These are phyloP conservation scores for Myotis davidii DNA, from an alignment of 2,113 vertebrate species.

Conservation along the genomic window DNA sequence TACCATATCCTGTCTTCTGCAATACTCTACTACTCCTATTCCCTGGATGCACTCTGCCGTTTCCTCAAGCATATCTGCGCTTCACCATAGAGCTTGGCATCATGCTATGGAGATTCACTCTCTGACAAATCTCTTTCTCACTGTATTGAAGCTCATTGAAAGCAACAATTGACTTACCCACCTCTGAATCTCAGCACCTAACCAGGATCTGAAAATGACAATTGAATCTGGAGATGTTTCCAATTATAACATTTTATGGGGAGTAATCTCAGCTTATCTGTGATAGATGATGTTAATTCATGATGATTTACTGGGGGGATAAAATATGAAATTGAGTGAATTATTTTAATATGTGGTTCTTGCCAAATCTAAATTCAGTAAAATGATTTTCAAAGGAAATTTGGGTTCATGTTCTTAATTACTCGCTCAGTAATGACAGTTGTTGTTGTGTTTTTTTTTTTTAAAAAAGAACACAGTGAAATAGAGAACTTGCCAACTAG, in stretches of 20 bases:
- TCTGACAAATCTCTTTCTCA: neutral
- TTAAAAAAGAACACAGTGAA: neutral
- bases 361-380: neutral
- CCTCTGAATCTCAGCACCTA: neutral
- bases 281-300: neutral
- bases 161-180: neutral
- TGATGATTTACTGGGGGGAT: neutral
- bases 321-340: constrained; percentile 4
- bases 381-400: constrained; percentile 49
- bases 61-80: neutral
- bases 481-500: neutral
- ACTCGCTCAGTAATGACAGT: constrained; percentile 4
- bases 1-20: neutral
- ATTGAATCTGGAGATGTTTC: neutral
- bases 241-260: neutral
- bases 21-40: neutral
- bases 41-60: neutral
- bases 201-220: neutral
- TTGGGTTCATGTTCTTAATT: constrained; percentile 53
- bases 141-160: neutral
- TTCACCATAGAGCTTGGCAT: neutral
- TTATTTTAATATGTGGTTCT: constrained; percentile 34
- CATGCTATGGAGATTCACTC: neutral
- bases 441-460: neutral
- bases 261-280: neutral